Evolutionary conservation across 2,113 vertebrate species (phyloP).

Genomic region (pig (Sus scrofa)): DNA sequence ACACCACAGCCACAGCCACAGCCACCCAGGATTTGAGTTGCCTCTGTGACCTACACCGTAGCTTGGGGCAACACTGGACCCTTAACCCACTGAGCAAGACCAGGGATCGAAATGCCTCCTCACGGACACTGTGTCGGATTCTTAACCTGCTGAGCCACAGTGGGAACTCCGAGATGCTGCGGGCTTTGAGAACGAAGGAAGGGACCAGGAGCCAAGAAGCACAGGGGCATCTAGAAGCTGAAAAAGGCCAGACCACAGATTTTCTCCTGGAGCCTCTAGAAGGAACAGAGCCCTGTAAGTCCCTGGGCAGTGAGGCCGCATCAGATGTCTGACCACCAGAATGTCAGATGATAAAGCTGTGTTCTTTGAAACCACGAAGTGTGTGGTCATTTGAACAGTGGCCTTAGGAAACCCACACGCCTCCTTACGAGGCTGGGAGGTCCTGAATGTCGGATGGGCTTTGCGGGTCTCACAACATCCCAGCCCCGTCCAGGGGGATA

Average conservation of each 20-base stretch:
- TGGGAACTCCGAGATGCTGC: no score
- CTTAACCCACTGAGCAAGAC: no score
- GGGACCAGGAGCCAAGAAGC: not conserved
- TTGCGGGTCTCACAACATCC: not conserved
- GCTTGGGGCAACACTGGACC: no score
- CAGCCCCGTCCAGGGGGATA: fast-evolving
- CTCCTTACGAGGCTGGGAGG: fast-evolving
- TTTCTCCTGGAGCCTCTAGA: not conserved
- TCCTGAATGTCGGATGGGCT: fast-evolving
- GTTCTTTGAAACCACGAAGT: not conserved
- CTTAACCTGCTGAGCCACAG: no score
- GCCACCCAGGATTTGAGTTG: no score
- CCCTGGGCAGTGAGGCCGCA: not conserved
- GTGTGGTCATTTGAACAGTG: fast-evolving
- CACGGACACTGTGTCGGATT: no score
- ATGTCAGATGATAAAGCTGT: fast-evolving
- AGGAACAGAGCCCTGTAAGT: not conserved
- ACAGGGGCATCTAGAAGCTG: not conserved
- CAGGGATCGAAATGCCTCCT: no score
- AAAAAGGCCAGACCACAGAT: not conserved
- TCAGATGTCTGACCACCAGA: not conserved
- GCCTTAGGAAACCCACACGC: not conserved
- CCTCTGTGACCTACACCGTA: no score
- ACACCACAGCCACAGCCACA: no score
- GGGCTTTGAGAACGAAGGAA: not conserved